phyloP scores from a whole-genome alignment of 2,797 vertebrate genomes.

The Parotocinclus haroldoi region DNA sequence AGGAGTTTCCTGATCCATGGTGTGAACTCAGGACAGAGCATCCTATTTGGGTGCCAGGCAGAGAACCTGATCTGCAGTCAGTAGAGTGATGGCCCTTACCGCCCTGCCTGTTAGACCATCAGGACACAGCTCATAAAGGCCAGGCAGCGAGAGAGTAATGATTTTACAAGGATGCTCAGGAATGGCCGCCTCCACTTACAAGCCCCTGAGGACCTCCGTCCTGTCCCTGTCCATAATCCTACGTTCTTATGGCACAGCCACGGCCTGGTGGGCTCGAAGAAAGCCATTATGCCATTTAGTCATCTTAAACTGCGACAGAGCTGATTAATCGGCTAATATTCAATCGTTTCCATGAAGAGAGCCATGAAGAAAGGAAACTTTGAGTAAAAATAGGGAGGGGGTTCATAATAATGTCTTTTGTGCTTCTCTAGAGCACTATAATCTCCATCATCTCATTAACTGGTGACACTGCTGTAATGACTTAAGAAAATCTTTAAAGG shows the following conservation, averaged over 20 bases:
- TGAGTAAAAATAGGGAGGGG: conserved; percentile 30
- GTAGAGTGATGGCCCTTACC: conserved; percentile 81
- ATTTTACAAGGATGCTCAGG: conserved; percentile 87
- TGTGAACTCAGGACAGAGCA: conserved; percentile 20
- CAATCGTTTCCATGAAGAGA: conserved; percentile 61
- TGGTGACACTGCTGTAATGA: conserved; percentile 65
- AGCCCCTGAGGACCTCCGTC: conserved; percentile 70
- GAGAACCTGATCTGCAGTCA: conserved; percentile 60
- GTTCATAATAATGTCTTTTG: conserved; percentile 60
- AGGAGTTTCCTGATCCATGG: conserved; percentile 24
- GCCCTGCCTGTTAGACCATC: conserved; percentile 85
- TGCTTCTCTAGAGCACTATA: conserved; percentile 56
- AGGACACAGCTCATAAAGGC: conserved; percentile 89
- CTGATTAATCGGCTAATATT: conserved; percentile 92
- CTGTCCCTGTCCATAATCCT: conserved; percentile 69
- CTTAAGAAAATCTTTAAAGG: conserved; percentile 61
- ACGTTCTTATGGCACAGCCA: conserved; percentile 78
- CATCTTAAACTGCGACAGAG: conserved; percentile 79
- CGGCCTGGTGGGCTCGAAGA: conserved; percentile 64
- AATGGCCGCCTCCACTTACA: conserved; percentile 83
- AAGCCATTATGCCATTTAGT: conserved; percentile 79
- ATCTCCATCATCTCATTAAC: conserved; percentile 64
- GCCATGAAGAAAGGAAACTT: conserved; percentile 47
- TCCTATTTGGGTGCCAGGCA: conserved; percentile 25
- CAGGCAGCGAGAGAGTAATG: conserved; percentile 79